A percentile compares a stretch with the other conserved stretches of the same genome.
These are phyloP conservation scores for Rhodinocichla rosea DNA, from an alignment of 2,113 vertebrate genomes.

Conservation along the genomic window DNA sequence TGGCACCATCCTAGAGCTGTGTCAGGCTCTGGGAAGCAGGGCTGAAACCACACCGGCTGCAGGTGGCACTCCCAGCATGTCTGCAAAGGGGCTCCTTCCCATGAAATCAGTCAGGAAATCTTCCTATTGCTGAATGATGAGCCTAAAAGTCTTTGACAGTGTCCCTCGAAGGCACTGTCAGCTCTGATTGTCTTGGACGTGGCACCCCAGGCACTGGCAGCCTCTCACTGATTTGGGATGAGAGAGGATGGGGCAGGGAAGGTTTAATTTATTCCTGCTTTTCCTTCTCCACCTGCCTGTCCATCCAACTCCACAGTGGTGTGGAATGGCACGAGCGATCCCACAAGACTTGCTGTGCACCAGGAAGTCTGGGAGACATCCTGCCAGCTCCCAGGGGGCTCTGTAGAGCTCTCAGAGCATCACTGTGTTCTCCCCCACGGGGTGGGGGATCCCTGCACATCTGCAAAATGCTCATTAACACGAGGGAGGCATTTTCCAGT, in stretches of 20 bases:
- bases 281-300: not conserved
- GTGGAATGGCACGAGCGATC: not conserved
- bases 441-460: not conserved
- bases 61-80: not conserved
- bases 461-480: not conserved
- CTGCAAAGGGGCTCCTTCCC: not conserved
- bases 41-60: fast-evolving
- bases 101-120: not conserved
- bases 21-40: not conserved
- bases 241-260: not conserved
- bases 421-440: not conserved
- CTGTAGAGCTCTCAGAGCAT: not conserved
- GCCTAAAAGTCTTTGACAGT: constrained; percentile 19
- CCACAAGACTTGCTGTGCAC: not conserved
- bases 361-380: fast-evolving
- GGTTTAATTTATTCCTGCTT: not conserved
- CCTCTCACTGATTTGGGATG: not conserved
- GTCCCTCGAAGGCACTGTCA: not conserved
- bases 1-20: not conserved
- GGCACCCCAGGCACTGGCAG: not conserved
- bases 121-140: not conserved
- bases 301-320: fast-evolving
- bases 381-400: not conserved
- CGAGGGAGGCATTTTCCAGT: not conserved
- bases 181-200: not conserved